Evolutionary conservation across 1,140 invertebrate species (phyloP), one percentile per base, ranked within the genome.

Genomic region (Metaphire vulgaris): DNA sequence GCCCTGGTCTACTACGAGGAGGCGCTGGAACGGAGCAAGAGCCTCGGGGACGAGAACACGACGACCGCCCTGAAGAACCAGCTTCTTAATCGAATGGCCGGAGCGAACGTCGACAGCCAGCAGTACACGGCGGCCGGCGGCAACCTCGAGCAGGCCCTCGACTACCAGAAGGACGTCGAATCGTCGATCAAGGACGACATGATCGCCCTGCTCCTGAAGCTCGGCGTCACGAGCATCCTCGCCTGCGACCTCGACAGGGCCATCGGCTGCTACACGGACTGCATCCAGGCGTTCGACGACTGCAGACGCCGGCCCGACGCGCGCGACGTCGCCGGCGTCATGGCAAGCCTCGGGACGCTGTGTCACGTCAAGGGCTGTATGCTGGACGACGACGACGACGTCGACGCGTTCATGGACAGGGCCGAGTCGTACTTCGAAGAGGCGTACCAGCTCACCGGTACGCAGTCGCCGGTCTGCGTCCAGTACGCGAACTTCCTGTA

Each of bases 401-500:
- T 70, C 6, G 74, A 70, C 16, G 68, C 69, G 1, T 69, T 75
- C n/a, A 33, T 69, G 33, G 41, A 31, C 31, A 28, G 30, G 33
- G 66, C 73, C 2, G 73, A 75, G n/a, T 28, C 33, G 1, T 75
- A 65, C 74, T 78, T 68, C 77, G 32, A 75, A 65, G 33, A 71
- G 64, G 77, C 77, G 14, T 32, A 69, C 21, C 15, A 16, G 16
- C 30, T 78, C 15, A 32, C 21, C 29, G 41, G 41, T 6, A 26
- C 65, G 2, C 15, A 70, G 41, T 78, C 73, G 29, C 29, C 29
- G 2, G 67, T 78, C 2, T 33, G 2, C 21, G 32, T 78, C 33
- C 74, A 78, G 29, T 78, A 78, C 31, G 77, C 77, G 31, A 78
- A 78, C 69, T 78, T 70, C 33, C 41, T 78, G 33, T 75, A 78